These are phyloP conservation scores for Brotula barbata DNA, from an alignment of 2,797 vertebrate genomes.

Conservation along the genomic window DNA sequence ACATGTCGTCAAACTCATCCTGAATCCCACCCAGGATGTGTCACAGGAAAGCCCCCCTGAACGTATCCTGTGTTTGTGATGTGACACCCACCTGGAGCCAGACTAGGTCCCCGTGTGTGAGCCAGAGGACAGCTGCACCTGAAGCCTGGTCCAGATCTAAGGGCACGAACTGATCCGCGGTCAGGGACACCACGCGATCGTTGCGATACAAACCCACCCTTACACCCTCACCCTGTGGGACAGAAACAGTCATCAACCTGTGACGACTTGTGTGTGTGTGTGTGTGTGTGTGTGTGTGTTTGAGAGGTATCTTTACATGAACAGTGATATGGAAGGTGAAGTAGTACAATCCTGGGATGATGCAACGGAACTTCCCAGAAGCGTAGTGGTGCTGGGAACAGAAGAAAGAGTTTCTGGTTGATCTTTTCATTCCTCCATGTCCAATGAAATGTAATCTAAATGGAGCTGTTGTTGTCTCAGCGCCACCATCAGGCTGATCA, in stretches of 20 bases:
- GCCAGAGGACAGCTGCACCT: constrained; percentile 75
- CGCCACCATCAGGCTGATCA: too few species aligned
- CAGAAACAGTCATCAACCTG: not conserved
- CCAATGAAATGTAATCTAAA: too few species aligned
- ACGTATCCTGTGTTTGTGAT: constrained; percentile 7
- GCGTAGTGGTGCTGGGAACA: constrained; percentile 76
- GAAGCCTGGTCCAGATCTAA: constrained; percentile 80
- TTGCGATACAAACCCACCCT: constrained; percentile 82
- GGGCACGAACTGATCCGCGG: constrained; percentile 80
- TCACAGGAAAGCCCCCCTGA: constrained; percentile 27
- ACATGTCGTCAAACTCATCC: not conserved
- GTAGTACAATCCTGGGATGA: constrained; percentile 78
- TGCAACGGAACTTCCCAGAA: constrained; percentile 83
- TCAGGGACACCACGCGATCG: constrained; percentile 78
- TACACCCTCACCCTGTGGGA: constrained; percentile 55
- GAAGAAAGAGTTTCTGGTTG: not conserved
- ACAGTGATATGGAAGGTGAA: constrained; percentile 85
- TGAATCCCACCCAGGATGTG: not conserved
- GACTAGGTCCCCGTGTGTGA: constrained; percentile 78
- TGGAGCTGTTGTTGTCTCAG: too few species aligned
- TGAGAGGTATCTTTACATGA: constrained; percentile 56
- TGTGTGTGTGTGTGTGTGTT: not conserved
- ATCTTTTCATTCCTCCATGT: too few species aligned
- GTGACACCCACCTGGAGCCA: constrained; percentile 76
- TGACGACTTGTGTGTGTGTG: not conserved